phyloP scores from a whole-genome alignment of 2,113 vertebrate species.

The Eulemur rufifrons region DNA sequence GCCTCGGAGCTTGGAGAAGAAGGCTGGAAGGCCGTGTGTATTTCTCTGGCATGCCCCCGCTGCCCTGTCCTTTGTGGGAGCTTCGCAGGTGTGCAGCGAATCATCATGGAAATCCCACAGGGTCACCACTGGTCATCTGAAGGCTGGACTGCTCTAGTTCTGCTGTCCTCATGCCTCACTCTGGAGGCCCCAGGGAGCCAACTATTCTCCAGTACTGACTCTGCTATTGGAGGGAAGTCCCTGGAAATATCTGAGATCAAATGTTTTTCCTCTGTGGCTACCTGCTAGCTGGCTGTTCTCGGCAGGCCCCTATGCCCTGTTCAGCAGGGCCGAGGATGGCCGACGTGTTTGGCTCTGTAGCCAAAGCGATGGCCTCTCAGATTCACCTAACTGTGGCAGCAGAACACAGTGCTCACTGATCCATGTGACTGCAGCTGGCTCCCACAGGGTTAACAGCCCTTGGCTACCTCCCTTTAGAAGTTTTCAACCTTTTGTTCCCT shows the following conservation, averaged over 20 bases:
- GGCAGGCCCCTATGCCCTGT: neutral
- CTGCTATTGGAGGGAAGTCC: neutral
- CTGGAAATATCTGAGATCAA: neutral
- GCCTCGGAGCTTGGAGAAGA: neutral
- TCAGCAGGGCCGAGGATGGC: neutral
- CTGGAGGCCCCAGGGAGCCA: neutral
- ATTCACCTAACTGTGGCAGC: neutral
- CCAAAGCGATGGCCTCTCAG: neutral
- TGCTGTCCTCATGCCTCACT: neutral
- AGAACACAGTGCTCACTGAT: neutral
- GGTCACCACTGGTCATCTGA: rapidly evolving
- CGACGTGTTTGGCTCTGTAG: neutral
- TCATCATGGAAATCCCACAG: rapidly evolving
- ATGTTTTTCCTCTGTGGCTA: neutral
- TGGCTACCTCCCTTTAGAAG: neutral
- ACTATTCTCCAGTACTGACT: rapidly evolving
- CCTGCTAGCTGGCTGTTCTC: constrained; percentile 23
- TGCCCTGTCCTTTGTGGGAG: neutral
- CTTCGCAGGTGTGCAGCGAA: neutral
- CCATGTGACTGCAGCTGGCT: rapidly evolving
- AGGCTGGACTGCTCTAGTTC: neutral
- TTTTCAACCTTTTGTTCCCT: neutral
- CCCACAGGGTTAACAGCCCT: neutral
- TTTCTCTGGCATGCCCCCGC: neutral
- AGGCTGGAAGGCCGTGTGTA: neutral